Conservation (phyloP, 2,797 vertebrate species). For the Phalanger gymnotis region DNA sequence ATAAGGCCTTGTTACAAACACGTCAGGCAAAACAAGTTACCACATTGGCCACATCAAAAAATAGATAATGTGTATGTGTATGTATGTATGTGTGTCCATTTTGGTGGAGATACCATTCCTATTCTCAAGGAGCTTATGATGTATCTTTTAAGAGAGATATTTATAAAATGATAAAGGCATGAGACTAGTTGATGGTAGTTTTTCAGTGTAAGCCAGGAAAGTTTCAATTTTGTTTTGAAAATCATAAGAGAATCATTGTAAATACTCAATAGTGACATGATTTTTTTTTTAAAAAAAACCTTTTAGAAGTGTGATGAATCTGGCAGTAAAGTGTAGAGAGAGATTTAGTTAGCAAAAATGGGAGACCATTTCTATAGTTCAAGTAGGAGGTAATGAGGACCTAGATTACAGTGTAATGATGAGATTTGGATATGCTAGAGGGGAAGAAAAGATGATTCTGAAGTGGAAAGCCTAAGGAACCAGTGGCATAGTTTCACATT, state of each 20-base stretch:
- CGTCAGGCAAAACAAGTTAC: neutral
- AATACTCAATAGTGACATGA: neutral
- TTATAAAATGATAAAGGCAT: neutral
- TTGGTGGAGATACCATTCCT: neutral
- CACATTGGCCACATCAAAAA: neutral
- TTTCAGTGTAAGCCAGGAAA: neutral
- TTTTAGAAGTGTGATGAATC: conserved; percentile 8
- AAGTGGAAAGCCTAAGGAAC: neutral
- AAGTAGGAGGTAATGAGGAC: neutral
- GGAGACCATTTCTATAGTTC: neutral
- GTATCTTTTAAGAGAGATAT: neutral
- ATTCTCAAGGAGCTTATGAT: neutral
- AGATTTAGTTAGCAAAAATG: neutral
- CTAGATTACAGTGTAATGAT: neutral
- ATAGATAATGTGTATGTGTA: neutral
- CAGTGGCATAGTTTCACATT: neutral
- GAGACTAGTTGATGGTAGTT: neutral
- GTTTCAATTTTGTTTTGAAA: neutral
- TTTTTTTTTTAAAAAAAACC: neutral
- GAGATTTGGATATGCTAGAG: neutral
- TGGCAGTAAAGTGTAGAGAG: conserved; percentile 5
- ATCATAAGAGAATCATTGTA: neutral
- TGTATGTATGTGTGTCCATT: neutral
- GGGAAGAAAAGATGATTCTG: neutral
- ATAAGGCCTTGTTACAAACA: neutral